A percentile compares a stretch with the other conserved stretches of the same genome.
Conservation (phyloP, 2,113 vertebrate genomes). For the Alexandromys fortis region DNA sequence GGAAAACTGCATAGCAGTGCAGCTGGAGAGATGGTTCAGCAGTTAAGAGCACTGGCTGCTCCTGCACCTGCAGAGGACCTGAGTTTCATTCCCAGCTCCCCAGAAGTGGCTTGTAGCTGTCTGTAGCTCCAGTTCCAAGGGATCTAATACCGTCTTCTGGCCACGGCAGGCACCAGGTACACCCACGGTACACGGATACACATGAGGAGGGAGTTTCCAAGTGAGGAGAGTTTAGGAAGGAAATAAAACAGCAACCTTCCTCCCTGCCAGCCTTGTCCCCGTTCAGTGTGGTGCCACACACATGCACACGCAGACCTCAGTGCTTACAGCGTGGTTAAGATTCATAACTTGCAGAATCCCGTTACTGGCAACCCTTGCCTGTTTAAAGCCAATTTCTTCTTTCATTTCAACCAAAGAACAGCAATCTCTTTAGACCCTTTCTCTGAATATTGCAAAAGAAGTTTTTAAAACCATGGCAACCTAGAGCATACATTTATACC, state of each 20-base stretch:
- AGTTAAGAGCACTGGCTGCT: neutral
- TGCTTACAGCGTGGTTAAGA: constrained; percentile 80
- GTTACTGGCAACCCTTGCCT: constrained; percentile 70
- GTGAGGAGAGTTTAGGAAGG: constrained; percentile 52
- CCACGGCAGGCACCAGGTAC: neutral
- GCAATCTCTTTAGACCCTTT: constrained; percentile 39
- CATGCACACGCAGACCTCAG: constrained; percentile 50
- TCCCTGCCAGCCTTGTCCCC: constrained; percentile 56
- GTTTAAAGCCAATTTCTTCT: constrained; percentile 62
- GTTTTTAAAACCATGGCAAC: constrained; percentile 39
- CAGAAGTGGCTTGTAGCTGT: neutral
- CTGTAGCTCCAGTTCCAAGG: neutral
- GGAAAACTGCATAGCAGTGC: neutral
- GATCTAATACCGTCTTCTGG: neutral
- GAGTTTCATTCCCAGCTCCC: neutral
- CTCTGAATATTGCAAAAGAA: neutral
- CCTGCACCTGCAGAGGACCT: neutral
- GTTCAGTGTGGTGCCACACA: constrained; percentile 41
- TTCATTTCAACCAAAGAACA: constrained; percentile 44
- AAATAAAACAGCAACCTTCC: constrained; percentile 53
- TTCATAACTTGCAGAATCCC: constrained; percentile 79
- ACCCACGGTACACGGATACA: neutral
- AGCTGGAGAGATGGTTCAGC: neutral
- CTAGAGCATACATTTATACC: neutral
- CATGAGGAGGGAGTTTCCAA: neutral